phyloP scores from a whole-genome alignment of 2,113 vertebrate genomes.

The Edolisoma coerulescens region DNA sequence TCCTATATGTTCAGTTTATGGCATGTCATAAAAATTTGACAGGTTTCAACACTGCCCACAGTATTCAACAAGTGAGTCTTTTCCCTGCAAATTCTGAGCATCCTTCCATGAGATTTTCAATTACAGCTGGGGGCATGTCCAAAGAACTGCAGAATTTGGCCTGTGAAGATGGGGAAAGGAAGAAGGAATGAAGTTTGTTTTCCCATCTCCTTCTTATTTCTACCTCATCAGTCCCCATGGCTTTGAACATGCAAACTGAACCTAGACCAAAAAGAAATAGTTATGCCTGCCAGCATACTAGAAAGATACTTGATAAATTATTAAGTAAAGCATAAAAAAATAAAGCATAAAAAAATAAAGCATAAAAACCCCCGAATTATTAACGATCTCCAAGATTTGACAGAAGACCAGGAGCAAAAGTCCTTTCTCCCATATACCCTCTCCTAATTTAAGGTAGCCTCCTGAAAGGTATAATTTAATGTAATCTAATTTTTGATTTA shows the following conservation, averaged over 20 bases:
- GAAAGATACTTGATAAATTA: not conserved
- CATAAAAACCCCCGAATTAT: not conserved
- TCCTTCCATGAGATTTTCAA: not conserved
- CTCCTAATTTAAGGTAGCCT: not conserved
- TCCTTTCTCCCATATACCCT: not conserved
- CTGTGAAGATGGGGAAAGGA: not conserved
- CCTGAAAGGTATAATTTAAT: not conserved
- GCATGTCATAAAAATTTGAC: not conserved
- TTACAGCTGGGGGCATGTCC: not conserved
- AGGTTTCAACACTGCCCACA: not conserved
- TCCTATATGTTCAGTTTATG: not conserved
- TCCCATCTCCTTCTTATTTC: not conserved
- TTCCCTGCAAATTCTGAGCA: not conserved
- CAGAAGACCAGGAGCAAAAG: not conserved
- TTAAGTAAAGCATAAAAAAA: not conserved
- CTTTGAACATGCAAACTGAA: not conserved
- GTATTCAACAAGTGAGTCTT: not conserved
- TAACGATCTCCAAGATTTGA: not conserved
- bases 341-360: no score
- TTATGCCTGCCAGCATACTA: not conserved
- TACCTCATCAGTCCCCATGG: not conserved
- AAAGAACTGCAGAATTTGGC: not conserved
- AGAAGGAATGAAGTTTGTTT: not conserved
- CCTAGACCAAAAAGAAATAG: not conserved
- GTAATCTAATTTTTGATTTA: not conserved